Percentiles rank a stretch among this genome's conserved stretches.
Evolutionary conservation across 2,113 vertebrate species (phyloP).

Genomic region (Hemibagrus wyckioides): DNA sequence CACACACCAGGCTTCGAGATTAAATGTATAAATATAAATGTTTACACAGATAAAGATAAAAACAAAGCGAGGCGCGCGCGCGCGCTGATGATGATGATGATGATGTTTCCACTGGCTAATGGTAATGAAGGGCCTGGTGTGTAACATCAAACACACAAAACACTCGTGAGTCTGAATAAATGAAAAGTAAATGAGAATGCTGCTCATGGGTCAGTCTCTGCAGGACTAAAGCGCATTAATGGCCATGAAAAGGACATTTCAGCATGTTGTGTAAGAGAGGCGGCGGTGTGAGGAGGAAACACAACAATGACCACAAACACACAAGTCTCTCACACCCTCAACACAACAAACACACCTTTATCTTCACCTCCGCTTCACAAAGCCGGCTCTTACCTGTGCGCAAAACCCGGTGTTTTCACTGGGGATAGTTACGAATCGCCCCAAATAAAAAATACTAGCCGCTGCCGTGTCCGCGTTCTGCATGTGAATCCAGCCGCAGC

Average conservation of each 20-base stretch:
- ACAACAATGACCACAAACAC: constrained; percentile 6
- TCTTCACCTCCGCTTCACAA: neutral
- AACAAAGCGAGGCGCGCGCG: neutral
- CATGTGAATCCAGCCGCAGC: constrained; percentile 38
- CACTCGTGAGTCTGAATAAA: neutral
- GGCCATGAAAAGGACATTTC: no score
- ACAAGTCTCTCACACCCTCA: neutral
- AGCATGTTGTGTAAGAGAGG: neutral
- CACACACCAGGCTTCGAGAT: neutral
- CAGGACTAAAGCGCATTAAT: neutral
- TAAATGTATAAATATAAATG: neutral
- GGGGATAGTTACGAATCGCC: neutral
- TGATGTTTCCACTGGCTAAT: neutral
- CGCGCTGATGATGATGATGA: neutral
- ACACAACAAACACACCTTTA: neutral
- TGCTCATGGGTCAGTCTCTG: neutral
- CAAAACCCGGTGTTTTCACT: neutral
- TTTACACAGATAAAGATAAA: accelerated
- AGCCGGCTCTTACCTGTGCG: neutral
- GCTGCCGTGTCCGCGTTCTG: constrained; percentile 32
- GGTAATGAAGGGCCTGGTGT: neutral
- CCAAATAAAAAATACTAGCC: neutral
- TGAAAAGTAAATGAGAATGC: neutral
- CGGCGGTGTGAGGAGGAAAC: neutral
- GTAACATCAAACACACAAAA: neutral